Conservation (phyloP, 2,797 vertebrate genomes). For the Manis crassicaudata region DNA sequence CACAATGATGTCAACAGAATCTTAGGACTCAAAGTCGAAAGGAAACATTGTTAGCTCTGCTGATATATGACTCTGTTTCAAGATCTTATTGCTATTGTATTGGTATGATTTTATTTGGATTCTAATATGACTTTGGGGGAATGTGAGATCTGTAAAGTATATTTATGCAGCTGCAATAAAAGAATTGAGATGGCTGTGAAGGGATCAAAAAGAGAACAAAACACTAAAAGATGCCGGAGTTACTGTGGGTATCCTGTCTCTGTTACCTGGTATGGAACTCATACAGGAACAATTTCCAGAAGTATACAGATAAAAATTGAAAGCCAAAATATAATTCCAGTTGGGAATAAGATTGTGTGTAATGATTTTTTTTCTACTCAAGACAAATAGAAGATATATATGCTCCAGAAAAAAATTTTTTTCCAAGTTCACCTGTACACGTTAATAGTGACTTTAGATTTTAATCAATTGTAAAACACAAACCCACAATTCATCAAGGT, state of each 20-base stretch:
- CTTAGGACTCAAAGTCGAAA: constrained; percentile 13
- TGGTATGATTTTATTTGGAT: constrained; percentile 66
- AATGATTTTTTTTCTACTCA: not conserved
- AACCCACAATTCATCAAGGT: not conserved
- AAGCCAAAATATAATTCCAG: constrained; percentile 56
- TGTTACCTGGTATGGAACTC: not conserved
- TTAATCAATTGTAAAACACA: not conserved
- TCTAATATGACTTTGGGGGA: constrained; percentile 69
- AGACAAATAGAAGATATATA: constrained; percentile 2
- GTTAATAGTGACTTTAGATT: constrained; percentile 40
- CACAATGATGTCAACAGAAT: not conserved
- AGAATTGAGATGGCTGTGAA: constrained; percentile 51
- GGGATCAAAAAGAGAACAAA: constrained; percentile 58
- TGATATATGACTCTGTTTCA: constrained; percentile 56
- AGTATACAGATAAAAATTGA: constrained; percentile 46
- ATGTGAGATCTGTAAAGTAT: constrained; percentile 58
- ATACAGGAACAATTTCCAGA: constrained; percentile 45
- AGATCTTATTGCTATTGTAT: constrained; percentile 49
- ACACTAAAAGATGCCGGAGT: not conserved
- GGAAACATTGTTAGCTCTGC: constrained; percentile 51
- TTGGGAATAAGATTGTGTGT: not conserved
- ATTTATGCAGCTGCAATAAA: constrained; percentile 69
- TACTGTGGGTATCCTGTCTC: not conserved
- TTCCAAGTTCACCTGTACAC: not conserved
- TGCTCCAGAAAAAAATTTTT: constrained; percentile 51